Conservation (phyloP, 2,113 vertebrate species). For the Chrysemys picta region DNA sequence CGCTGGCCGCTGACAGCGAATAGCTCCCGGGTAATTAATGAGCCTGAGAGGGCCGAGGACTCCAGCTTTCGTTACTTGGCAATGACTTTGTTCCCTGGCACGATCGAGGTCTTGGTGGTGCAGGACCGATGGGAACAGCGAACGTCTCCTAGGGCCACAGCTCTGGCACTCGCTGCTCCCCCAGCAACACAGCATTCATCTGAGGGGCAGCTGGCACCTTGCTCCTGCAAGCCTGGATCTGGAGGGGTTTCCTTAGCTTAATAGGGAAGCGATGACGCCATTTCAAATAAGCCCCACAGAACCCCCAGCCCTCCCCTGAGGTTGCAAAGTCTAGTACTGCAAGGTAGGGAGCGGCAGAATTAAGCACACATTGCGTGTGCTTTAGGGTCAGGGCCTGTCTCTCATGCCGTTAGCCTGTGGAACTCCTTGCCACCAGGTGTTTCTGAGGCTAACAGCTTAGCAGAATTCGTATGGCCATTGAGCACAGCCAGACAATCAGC, state of each 20-base stretch:
- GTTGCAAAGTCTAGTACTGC: not conserved
- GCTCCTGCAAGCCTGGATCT: not conserved
- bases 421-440: too few species aligned
- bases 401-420: too few species aligned
- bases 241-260: not conserved
- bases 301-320: not conserved
- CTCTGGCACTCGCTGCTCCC: not conserved
- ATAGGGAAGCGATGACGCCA: not conserved
- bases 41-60: conserved; percentile 45
- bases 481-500: too few species aligned
- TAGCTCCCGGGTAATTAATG: conserved; percentile 70
- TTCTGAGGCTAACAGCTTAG: too few species aligned
- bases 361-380: not conserved
- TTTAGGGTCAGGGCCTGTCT: not conserved
- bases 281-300: not conserved
- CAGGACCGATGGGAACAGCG: not conserved
- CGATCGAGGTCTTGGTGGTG: not conserved
- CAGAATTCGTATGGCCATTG: too few species aligned
- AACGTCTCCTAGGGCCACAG: not conserved
- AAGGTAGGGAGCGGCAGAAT: not conserved
- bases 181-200: not conserved
- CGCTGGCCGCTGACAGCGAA: conserved; percentile 69
- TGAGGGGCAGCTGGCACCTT: not conserved
- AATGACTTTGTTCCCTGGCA: conserved; percentile 15
- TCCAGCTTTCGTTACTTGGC: conserved; percentile 27